Conservation (phyloP, 2,797 vertebrate species). For the Perdix hodgsoniae region DNA sequence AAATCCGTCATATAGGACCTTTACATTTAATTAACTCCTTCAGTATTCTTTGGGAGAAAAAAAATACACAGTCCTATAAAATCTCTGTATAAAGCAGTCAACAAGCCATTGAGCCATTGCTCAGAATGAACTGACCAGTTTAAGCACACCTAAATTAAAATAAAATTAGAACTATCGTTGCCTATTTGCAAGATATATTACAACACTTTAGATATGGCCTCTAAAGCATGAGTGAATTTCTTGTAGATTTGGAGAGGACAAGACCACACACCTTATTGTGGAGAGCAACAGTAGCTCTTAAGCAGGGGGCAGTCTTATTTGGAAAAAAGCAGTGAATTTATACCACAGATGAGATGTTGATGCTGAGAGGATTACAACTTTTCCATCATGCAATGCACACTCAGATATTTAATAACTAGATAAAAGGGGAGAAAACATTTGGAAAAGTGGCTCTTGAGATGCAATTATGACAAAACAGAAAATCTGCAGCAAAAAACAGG, state of each 20-base stretch:
- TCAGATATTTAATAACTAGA: background rate
- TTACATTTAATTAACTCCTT: background rate
- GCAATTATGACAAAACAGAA: background rate
- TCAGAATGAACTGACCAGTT: background rate
- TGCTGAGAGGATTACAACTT: background rate
- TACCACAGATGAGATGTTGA: background rate
- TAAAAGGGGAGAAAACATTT: background rate
- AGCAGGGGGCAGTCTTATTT: background rate
- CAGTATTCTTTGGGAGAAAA: background rate
- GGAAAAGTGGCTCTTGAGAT: background rate
- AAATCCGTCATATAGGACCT: background rate
- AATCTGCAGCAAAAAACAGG: background rate
- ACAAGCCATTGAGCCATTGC: rapidly evolving
- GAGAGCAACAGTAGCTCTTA: background rate
- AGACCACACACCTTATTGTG: background rate
- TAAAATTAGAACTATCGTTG: background rate
- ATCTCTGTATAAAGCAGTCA: background rate
- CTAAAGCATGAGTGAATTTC: background rate
- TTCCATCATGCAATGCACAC: background rate
- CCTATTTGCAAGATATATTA: background rate
- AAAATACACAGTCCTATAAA: background rate
- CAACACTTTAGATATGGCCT: background rate
- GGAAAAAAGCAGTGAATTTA: background rate
- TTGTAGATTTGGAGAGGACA: background rate
- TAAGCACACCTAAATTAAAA: background rate